These are phyloP conservation scores for Chrysochloris asiatica DNA, from an alignment of 2,113 vertebrate genomes.

Conservation along the genomic window DNA sequence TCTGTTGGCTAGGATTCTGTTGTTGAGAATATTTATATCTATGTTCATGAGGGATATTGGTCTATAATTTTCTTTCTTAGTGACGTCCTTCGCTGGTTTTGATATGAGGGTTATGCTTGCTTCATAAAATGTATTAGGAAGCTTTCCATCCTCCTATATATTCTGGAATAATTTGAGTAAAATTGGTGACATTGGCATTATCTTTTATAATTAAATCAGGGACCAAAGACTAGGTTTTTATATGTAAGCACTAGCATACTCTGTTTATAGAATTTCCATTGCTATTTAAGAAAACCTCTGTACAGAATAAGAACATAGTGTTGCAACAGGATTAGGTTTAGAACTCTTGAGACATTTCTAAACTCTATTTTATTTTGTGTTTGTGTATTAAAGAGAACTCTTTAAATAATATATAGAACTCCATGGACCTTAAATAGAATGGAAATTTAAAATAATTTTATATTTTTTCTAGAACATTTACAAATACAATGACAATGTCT, in stretches of 20 bases:
- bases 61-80: too few species aligned
- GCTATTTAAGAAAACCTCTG: background rate
- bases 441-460: background rate
- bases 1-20: too few species aligned
- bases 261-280: background rate
- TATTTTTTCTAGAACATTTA: background rate
- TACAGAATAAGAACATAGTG: background rate
- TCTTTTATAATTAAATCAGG: constrained; percentile 40
- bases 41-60: too few species aligned
- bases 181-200: too few species aligned
- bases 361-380: background rate
- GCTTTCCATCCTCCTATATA: too few species aligned
- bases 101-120: too few species aligned
- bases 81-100: too few species aligned
- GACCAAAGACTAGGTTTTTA: background rate
- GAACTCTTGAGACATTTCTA: background rate
- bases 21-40: too few species aligned
- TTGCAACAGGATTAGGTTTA: background rate
- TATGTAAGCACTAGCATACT: background rate
- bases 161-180: too few species aligned
- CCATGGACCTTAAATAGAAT: background rate
- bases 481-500: background rate
- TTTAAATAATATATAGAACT: background rate
- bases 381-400: background rate
- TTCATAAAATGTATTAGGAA: too few species aligned